Evolutionary conservation across 2,888 invertebrate species (phyloP), one percentile per base, ranked within the genome.

Genomic region (Zaprionus bogoriensis): DNA sequence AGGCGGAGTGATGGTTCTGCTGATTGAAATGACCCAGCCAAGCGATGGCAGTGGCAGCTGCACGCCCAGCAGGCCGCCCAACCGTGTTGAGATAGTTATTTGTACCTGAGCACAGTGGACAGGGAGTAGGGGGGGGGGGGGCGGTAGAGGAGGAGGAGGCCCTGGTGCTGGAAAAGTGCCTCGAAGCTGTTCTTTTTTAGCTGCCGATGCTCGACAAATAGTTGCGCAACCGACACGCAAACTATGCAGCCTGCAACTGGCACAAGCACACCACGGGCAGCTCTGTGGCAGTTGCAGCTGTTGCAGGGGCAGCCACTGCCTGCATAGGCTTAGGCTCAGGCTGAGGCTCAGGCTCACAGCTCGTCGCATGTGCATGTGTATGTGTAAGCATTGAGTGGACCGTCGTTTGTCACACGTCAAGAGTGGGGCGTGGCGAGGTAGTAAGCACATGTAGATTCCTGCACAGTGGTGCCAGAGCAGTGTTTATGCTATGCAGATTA

Each of bases 191-290:
- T 32, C 22, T 48, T 48, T 59, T 54, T 66, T 67, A 38, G 48
- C 61, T 53, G 32, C 45, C 55, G 61, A 63, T 60, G 67, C 55
- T 71, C 63, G 76, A 76, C 77, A 80, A 82, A 80, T 80, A 80
- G 82, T 82, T 82, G 79, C 75, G 66, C 82, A 79, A 82, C 79
- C 79, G 73, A 77, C 73, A 80, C 58, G 73, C 76, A 67, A 74
- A 69, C 74, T 67, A 76, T 63, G 76, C 74, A 59, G 60, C 69
- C 69, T 75, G 77, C 72, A 71, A 63, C 75, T 75, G 63, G 73
- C 74, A 67, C 71, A 74, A 9, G 32, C 38, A 41, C 45, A 69
- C 46, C 9, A 42, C 22, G 5, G n/a, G 27, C 17, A 32, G 28
- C 48, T 12, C 27, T 19, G 39, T 45, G 44, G 32, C 47, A 42